Percentiles rank a stretch among this genome's conserved stretches.
Evolutionary conservation across 2,113 vertebrate genomes (phyloP).

Genomic region (Bos javanicus): DNA sequence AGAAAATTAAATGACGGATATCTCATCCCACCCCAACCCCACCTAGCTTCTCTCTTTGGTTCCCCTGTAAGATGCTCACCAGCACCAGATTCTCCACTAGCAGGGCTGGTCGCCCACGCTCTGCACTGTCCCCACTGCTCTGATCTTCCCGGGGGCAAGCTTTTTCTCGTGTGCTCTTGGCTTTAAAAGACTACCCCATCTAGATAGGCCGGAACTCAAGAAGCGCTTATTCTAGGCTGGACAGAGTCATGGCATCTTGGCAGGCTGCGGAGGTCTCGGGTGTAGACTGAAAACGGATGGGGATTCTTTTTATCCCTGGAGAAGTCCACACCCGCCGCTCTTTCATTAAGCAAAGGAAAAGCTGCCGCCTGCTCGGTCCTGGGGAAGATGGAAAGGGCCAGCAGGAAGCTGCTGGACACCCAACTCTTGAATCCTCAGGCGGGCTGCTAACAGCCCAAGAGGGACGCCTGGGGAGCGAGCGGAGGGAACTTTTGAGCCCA

Average conservation of each 20-base stretch:
- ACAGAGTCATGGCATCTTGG: background rate
- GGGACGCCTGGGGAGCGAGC: background rate
- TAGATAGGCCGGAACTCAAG: background rate
- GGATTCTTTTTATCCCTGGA: background rate
- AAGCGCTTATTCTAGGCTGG: background rate
- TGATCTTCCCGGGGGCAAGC: background rate
- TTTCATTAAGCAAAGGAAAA: background rate
- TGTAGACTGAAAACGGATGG: background rate
- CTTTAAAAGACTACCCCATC: background rate
- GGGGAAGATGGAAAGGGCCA: background rate
- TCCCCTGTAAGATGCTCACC: background rate
- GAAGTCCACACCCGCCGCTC: background rate
- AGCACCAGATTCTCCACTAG: rapidly evolving
- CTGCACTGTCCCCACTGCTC: background rate
- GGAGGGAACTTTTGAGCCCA: constrained; percentile 46
- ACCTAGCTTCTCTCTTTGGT: background rate
- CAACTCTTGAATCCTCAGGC: background rate
- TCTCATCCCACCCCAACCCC: background rate
- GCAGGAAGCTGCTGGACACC: background rate
- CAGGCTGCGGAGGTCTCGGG: background rate
- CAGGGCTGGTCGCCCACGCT: background rate
- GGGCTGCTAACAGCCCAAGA: background rate
- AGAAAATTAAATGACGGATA: background rate
- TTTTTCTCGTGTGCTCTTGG: background rate
- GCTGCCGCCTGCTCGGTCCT: background rate